Conservation (phyloP, 2,113 vertebrate species). For the Grallaria varia region DNA sequence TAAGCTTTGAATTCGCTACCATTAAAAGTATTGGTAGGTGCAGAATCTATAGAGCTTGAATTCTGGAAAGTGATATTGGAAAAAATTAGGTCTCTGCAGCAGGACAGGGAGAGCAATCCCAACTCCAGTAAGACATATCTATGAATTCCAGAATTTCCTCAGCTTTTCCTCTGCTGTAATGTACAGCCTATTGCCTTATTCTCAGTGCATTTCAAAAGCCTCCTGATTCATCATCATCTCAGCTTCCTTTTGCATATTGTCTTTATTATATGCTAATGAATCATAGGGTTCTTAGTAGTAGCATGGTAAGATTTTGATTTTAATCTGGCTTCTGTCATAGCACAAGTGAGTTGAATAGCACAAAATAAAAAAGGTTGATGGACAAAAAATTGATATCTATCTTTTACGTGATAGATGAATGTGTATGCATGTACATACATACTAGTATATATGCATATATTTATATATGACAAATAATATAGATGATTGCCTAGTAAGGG, state of each 20-base stretch:
- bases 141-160: slow-evolving; percentile 24
- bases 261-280: slow-evolving; percentile 44
- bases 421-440: slow-evolving; percentile 66
- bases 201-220: slow-evolving; percentile 45
- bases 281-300: slow-evolving; percentile 31
- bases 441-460: slow-evolving; percentile 50
- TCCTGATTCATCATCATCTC: slow-evolving; percentile 55
- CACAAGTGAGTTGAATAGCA: slow-evolving; percentile 67
- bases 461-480: slow-evolving; percentile 49
- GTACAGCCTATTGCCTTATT: slow-evolving; percentile 60
- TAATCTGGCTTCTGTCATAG: slow-evolving; percentile 61
- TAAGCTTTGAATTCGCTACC: slow-evolving; percentile 46
- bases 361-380: slow-evolving; percentile 56
- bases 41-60: not conserved
- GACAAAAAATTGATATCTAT: slow-evolving; percentile 49
- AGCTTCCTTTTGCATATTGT: slow-evolving; percentile 27
- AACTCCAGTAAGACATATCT: not conserved
- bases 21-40: slow-evolving; percentile 47
- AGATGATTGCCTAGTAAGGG: slow-evolving; percentile 47
- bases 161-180: slow-evolving; percentile 4
- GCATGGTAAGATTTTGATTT: slow-evolving; percentile 63
- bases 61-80: not conserved
- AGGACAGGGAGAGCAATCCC: not conserved
- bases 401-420: slow-evolving; percentile 27
- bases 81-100: not conserved